phyloP scores from a whole-genome alignment of 2,797 vertebrate genomes.

The Tokudaia tokunoshimensis region DNA sequence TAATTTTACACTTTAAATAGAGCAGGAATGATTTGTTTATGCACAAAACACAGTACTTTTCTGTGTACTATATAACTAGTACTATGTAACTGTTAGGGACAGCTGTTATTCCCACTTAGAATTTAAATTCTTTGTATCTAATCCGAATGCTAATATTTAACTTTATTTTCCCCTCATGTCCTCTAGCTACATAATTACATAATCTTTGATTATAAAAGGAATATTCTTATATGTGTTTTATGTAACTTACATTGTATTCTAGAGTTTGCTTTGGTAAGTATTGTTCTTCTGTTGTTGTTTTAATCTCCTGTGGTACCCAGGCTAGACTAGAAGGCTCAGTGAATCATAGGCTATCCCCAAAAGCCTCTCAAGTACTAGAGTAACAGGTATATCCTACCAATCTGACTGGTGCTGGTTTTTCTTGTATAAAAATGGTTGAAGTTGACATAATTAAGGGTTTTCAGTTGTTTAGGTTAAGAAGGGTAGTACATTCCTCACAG shows the following conservation, averaged over 20 bases:
- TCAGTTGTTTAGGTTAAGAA: conserved; percentile 42
- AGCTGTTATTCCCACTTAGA: conserved; percentile 27
- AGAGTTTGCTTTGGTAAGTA: neutral
- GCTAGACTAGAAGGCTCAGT: neutral
- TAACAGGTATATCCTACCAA: neutral
- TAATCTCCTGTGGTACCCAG: neutral
- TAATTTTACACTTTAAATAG: conserved; percentile 60
- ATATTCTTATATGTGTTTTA: conserved; percentile 14
- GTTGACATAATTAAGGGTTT: conserved; percentile 47
- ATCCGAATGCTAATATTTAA: conserved; percentile 52
- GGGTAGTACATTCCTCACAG: conserved; percentile 24
- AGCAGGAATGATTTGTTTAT: conserved; percentile 45
- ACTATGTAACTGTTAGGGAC: neutral
- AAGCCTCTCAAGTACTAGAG: neutral
- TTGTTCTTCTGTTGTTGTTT: neutral
- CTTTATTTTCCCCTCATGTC: conserved; percentile 20
- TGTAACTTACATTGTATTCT: conserved; percentile 32
- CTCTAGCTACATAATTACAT: conserved; percentile 37
- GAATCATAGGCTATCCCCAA: neutral
- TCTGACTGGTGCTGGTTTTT: neutral
- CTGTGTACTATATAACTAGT: neutral
- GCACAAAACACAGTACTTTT: neutral
- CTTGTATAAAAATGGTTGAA: conserved; percentile 33
- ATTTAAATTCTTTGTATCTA: conserved; percentile 46
- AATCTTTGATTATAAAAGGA: conserved; percentile 58